A percentile compares a stretch with the other conserved stretches of the same genome.
Conservation (phyloP, 1,140 invertebrate genomes). For the Drosophila albomicans region DNA sequence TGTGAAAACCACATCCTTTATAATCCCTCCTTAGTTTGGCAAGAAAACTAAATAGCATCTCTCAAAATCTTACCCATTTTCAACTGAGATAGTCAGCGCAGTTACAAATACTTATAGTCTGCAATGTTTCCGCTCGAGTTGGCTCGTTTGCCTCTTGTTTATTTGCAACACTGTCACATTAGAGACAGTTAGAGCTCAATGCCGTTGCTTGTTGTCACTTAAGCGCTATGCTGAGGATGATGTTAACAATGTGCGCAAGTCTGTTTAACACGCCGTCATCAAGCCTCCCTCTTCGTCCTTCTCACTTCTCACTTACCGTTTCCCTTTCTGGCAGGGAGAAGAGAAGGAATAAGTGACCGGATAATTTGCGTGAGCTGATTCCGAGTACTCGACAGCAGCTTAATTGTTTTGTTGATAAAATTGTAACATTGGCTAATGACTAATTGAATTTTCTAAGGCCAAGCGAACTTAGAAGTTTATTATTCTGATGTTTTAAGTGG, state of each 20-base stretch:
- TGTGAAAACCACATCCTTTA: no score
- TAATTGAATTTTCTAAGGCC: not conserved
- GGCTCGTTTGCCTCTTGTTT: not conserved
- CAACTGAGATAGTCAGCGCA: no score
- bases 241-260: slow-evolving; percentile 1
- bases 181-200: not conserved
- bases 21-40: no score
- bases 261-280: not conserved
- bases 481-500: no score
- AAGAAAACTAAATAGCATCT: no score
- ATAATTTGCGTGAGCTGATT: slow-evolving; percentile 3
- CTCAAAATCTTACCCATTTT: no score
- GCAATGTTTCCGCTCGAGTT: not conserved
- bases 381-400: not conserved
- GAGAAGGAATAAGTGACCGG: not conserved
- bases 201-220: not conserved
- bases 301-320: no score
- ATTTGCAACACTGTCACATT: not conserved
- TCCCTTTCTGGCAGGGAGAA: no score
- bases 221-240: not conserved
- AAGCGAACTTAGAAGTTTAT: no score
- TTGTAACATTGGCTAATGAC: not conserved
- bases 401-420: slow-evolving; percentile 1
- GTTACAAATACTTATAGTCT: not conserved
- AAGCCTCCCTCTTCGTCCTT: not conserved